A percentile compares a stretch with the other conserved stretches of the same genome.
Evolutionary conservation across 2,797 vertebrate species (phyloP).

Genomic region (Yasuhikotakia modesta): DNA sequence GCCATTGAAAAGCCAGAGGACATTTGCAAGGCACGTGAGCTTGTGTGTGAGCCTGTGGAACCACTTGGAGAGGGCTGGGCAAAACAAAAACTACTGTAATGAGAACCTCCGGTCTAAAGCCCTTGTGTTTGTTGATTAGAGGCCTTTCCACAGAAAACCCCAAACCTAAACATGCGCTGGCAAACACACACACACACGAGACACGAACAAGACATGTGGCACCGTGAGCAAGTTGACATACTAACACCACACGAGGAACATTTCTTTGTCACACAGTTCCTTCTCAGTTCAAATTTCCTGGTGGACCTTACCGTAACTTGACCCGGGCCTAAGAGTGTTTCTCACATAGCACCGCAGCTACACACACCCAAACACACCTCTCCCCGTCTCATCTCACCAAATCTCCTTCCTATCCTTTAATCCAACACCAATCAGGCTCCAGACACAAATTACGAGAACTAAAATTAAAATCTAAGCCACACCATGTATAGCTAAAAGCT

Average conservation of each 20-base stretch:
- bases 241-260: background rate
- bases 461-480: conserved; percentile 70
- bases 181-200: conserved; percentile 11
- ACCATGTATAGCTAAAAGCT: conserved; percentile 69
- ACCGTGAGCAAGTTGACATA: conserved; percentile 7
- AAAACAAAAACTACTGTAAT: conserved; percentile 71
- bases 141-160: conserved; percentile 62
- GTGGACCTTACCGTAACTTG: conserved; percentile 36
- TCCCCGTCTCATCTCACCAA: conserved; percentile 66
- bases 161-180: conserved; percentile 42
- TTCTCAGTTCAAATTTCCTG: conserved; percentile 35
- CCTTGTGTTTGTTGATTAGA: conserved; percentile 74
- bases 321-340: conserved; percentile 34
- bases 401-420: conserved; percentile 76
- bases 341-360: conserved; percentile 27
- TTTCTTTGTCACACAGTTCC: conserved; percentile 32
- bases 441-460: conserved; percentile 70
- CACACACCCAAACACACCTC: conserved; percentile 44
- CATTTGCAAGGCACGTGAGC: conserved; percentile 40
- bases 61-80: conserved; percentile 31
- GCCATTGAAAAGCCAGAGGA: conserved; percentile 40
- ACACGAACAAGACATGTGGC: conserved; percentile 36
- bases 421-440: conserved; percentile 73
- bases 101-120: conserved; percentile 74
- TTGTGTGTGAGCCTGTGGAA: background rate